Evolutionary conservation across 1,140 invertebrate species (phyloP).

Genomic region (Bombus affinis): DNA sequence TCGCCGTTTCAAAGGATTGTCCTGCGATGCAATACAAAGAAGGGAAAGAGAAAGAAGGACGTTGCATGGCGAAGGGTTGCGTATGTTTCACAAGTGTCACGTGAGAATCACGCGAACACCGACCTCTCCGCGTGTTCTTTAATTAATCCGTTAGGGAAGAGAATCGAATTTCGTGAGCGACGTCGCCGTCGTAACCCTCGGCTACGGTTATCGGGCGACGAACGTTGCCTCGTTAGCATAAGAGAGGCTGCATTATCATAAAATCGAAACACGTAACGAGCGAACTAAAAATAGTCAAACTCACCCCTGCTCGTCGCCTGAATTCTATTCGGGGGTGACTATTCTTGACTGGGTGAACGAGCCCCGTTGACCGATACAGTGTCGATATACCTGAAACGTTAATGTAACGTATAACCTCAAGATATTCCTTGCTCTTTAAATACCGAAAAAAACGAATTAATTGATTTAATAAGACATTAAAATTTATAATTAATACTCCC

Average conservation of each 20-base stretch:
- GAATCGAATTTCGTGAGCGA: constrained; percentile 8
- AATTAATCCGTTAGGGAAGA: constrained; percentile 16
- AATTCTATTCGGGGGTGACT: constrained; percentile 23
- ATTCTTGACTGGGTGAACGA: constrained; percentile 6
- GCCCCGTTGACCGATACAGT: neutral
- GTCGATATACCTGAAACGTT: neutral
- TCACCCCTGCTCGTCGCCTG: constrained; percentile 19
- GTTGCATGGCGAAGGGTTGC: neutral
- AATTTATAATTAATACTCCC: neutral
- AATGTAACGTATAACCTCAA: neutral
- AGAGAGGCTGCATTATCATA: constrained; percentile 21
- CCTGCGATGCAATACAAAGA: neutral
- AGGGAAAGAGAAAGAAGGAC: neutral
- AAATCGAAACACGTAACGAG: constrained; percentile 42
- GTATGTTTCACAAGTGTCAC: neutral
- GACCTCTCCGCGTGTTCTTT: neutral
- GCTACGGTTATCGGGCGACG: constrained; percentile 25
- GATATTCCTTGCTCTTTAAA: neutral
- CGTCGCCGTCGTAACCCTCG: neutral
- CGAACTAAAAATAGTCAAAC: constrained; percentile 36
- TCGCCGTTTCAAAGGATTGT: constrained; percentile 15
- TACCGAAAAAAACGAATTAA: neutral
- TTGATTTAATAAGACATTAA: neutral
- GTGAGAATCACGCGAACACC: neutral
- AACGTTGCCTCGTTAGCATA: constrained; percentile 32